phyloP scores from a whole-genome alignment of 1,140 invertebrate genomes.

The Diorhabda carinulata region DNA sequence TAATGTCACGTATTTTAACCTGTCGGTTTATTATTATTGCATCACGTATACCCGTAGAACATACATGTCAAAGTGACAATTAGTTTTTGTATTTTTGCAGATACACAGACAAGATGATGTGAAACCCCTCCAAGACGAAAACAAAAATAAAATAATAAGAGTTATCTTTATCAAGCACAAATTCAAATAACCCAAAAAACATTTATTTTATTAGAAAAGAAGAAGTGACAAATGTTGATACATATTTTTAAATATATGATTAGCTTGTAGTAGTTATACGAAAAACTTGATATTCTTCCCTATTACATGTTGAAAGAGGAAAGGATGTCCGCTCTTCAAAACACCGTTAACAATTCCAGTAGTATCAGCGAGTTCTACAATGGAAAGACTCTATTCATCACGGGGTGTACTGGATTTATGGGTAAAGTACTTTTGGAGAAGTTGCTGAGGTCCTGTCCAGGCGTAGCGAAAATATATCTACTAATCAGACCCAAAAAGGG shows the following conservation, averaged over 20 bases:
- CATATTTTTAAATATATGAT: not conserved
- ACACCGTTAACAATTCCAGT: conserved; percentile 1
- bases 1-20: too few species aligned
- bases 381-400: conserved; percentile 45
- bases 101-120: not conserved
- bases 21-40: too few species aligned
- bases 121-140: not conserved
- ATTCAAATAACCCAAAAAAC: not conserved
- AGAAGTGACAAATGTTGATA: conserved; percentile 1
- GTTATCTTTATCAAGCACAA: not conserved
- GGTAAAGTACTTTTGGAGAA: conserved; percentile 72
- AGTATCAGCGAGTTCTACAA: conserved; percentile 41
- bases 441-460: conserved; percentile 64
- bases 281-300: not conserved
- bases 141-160: not conserved
- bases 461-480: conserved; percentile 61
- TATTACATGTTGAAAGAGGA: conserved; percentile 26
- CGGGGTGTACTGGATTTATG: conserved; percentile 46
- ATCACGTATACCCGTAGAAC: too few species aligned
- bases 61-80: not conserved
- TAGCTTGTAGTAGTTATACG: conserved; percentile 2
- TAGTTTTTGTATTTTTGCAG: not conserved
- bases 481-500: conserved; percentile 64
- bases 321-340: conserved; percentile 14
- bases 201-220: not conserved